Base-by-base conservation (phyloP, 2,797 vertebrate species). In the Phoebastria nigripes region DNA sequence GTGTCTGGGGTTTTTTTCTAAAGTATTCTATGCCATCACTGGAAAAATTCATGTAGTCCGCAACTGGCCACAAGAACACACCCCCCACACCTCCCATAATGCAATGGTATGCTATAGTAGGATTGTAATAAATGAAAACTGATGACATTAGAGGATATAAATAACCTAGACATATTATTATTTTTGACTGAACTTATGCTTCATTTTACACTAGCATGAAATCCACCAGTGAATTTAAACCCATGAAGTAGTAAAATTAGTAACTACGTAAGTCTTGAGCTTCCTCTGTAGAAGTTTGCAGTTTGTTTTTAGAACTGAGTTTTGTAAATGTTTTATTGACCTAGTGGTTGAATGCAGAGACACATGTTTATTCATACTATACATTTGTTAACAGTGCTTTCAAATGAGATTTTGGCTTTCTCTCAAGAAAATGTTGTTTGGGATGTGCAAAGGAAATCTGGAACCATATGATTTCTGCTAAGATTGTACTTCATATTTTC, bases 311-410 rank as follows among this genome's bases (percentile, higher is more conserved):
- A 89, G 35, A 97, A 88, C 49, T 2, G 7, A 87, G 52, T 46
- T 97, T 90, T 89, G 29, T 82, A 74, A 92, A 93, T 80, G 62
- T 71, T 95, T 93, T 94, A 69, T 69, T 88, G 79, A 94, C 81
- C 61, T 77, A 73, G 11, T 55, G n/a, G 61, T 79, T 90, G 37
- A 95, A 87, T 70, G 82, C 55, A 84, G 72, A 91, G 67, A 69
- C 25, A 20, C 4, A 12, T 29, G 21, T 95, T 98, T 82, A 90
- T 80, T 83, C 42, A 94, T 86, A 71, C 76, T 82, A 62, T 61
- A 91, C 65, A 95, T 90, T 94, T 86, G 81, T 83, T 87, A 96
- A 94, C 35, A 65, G 49, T 92, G 39, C 66, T 93, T 80, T 94
- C 91, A 87, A 93, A 91, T 72, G 37, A 79, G n/a, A 56, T 71